A percentile compares a stretch with the other conserved stretches of the same genome.
phyloP scores from a whole-genome alignment of 2,797 vertebrate species.

The Ispidina lecontei region DNA sequence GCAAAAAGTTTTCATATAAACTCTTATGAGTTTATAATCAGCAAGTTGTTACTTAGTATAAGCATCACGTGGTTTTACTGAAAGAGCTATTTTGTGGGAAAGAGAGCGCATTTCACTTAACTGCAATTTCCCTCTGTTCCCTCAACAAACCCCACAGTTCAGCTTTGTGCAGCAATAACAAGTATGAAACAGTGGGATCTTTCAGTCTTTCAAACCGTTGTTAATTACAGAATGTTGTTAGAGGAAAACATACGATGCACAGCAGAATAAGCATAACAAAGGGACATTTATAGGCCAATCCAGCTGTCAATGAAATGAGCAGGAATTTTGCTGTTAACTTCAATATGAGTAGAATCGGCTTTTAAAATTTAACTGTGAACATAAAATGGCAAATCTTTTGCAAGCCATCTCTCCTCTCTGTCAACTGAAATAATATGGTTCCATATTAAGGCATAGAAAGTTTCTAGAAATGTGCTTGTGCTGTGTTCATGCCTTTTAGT shows the following conservation, averaged over 20 bases:
- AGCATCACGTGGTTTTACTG: conserved; percentile 9
- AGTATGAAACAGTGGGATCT: conserved; percentile 45
- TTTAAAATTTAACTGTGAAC: conserved; percentile 1
- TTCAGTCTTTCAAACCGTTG: conserved; percentile 55
- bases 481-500: background rate
- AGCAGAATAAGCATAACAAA: conserved; percentile 58
- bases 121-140: conserved; percentile 6
- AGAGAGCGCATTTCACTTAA: conserved; percentile 34
- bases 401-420: background rate
- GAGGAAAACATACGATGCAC: conserved; percentile 39
- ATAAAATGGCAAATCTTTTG: conserved; percentile 9
- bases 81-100: conserved; percentile 35
- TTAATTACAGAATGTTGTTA: conserved; percentile 64
- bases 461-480: background rate
- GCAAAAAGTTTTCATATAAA: background rate
- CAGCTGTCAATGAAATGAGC: conserved; percentile 37
- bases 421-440: background rate
- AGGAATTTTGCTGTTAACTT: conserved; percentile 41
- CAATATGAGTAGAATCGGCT: background rate
- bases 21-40: conserved; percentile 20
- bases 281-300: conserved; percentile 41
- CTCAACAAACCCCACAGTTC: conserved; percentile 39
- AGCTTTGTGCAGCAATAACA: conserved; percentile 36
- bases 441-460: background rate
- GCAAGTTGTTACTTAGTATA: conserved; percentile 37